Evolutionary conservation across 2,113 vertebrate species (phyloP), one percentile per base, ranked within the genome.

Genomic region (Camelus bactrianus): DNA sequence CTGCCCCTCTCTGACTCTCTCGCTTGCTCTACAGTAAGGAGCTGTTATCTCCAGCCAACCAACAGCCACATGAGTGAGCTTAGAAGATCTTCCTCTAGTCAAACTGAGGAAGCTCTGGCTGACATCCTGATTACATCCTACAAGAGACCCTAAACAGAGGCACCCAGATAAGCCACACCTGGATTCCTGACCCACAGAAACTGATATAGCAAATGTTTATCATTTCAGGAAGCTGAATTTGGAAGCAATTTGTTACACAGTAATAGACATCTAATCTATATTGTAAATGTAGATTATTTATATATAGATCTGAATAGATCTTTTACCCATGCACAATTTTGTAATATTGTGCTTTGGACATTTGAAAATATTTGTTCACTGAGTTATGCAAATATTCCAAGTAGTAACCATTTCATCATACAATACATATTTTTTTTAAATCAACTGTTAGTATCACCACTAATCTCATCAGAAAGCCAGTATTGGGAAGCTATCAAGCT

Each of bases 161-260:
- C 24, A 77, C 30, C 17, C 48, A 30, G 30, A 28, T 50, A 79
- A 89, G 77, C n/a, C 42, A 93, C 17, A 62, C 22, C 2, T 89
- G 50, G 38, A 95, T 86, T 93, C 50, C 65, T 93, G 8, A 89
- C 10, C n/a, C 58, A 93, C 3, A 80, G n/a, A 95, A 93, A 93
- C 4, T 77, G 24, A 75, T 26, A 26, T 48, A 79, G 58, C 76
- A 91, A 82, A 91, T 12, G 10, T 70, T 38, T 95, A 48, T 32
- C 93, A 32, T 93, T 93, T 90, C 24, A 85, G 30, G 62, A 77
- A 17, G 28, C 24, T 62, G 81, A 56, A 85, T 88, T 81, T 73
- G 80, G 50, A 22, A 73, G 60, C 7, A 67, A 92, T 86, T 10
- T 93, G 22, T 93, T 56, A 79, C 11, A 81, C 1, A 65, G 38